Evolutionary conservation across 2,113 vertebrate species (phyloP).

Genomic region (human): DNA sequence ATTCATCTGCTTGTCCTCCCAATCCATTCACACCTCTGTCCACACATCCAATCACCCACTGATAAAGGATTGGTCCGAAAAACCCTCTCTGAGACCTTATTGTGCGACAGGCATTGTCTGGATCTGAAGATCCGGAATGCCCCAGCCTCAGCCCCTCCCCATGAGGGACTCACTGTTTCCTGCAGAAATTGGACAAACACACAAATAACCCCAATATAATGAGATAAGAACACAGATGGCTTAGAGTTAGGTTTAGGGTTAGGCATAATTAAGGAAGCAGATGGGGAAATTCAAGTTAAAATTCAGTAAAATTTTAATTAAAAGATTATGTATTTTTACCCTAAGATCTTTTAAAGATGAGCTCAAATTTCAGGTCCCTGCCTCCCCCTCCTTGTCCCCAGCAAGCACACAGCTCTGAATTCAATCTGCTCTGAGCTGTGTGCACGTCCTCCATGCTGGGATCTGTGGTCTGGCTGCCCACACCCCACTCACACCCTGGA

Average conservation of each 20-base stretch:
- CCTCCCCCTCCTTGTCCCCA: neutral
- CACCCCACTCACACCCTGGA: fast-evolving
- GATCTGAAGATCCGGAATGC: neutral
- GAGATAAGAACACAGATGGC: conserved; percentile 72
- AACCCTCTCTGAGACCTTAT: neutral
- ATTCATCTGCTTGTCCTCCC: fast-evolving
- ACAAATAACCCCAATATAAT: conserved; percentile 27
- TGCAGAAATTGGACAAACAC: conserved; percentile 12
- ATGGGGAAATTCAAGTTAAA: conserved; percentile 73
- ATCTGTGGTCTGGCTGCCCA: neutral
- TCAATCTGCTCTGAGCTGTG: neutral
- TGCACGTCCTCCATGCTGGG: fast-evolving
- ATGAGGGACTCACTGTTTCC: neutral
- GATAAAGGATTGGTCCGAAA: fast-evolving
- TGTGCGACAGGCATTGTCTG: fast-evolving
- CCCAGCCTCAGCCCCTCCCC: neutral
- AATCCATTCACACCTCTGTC: neutral
- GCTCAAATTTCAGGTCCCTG: neutral
- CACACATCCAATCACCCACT: fast-evolving
- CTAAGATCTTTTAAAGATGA: conserved; percentile 64
- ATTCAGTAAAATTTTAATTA: conserved; percentile 76
- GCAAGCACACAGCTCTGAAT: neutral
- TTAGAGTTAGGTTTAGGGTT: conserved; percentile 59
- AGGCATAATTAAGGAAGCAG: conserved; percentile 73
- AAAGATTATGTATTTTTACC: conserved; percentile 66